Conservation (phyloP, 1,140 invertebrate genomes). For the Acromyrmex echinatior region DNA sequence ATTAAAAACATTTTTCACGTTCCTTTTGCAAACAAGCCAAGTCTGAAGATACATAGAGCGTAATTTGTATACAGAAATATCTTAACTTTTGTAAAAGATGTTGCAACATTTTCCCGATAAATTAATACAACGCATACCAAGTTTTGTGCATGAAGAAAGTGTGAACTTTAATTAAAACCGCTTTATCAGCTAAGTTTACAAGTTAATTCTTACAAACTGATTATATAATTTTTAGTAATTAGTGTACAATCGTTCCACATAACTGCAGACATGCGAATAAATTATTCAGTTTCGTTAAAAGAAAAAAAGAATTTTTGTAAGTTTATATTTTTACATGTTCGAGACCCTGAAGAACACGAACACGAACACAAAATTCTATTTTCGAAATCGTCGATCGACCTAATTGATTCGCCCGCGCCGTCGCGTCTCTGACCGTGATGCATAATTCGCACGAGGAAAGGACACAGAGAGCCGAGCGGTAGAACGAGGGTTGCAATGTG, state of each 20-base stretch:
- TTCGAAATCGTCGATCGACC: slow-evolving; percentile 18
- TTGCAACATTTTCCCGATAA: slow-evolving; percentile 8
- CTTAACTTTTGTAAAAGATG: slow-evolving; percentile 5
- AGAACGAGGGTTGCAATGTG: slow-evolving; percentile 11
- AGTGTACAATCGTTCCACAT: not conserved
- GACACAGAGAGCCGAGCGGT: too few species aligned
- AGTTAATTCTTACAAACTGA: not conserved
- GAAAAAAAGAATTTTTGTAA: not conserved
- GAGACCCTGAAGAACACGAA: not conserved
- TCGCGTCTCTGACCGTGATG: slow-evolving; percentile 19
- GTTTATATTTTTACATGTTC: not conserved
- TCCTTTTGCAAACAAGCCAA: not conserved
- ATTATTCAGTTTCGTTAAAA: not conserved
- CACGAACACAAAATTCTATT: not conserved
- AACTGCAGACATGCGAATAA: not conserved
- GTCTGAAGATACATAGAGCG: not conserved
- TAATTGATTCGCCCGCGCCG: not conserved
- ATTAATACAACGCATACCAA: not conserved
- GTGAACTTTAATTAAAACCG: slow-evolving; percentile 50
- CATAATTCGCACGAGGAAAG: slow-evolving; percentile 49
- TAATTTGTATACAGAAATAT: slow-evolving; percentile 2
- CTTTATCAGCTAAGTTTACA: not conserved
- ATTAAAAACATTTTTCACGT: not conserved
- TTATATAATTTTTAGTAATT: slow-evolving; percentile 16
- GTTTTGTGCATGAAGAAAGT: slow-evolving; percentile 20